Conservation (phyloP, 37 sponge, comb jelly and placozoan genomes). For the Haliclona indistincta region DNA sequence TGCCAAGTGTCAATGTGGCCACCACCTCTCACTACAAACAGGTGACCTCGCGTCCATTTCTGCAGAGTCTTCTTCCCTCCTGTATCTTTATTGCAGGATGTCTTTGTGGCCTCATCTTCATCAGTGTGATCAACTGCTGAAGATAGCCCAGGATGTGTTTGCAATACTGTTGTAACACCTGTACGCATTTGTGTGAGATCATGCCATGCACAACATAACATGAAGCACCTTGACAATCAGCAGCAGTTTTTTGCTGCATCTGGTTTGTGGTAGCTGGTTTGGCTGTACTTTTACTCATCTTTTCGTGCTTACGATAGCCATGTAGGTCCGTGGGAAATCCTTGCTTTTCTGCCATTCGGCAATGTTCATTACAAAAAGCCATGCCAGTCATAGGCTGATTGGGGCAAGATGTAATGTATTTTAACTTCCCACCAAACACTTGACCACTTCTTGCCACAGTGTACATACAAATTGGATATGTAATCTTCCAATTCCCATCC, state of each 20-base stretch:
- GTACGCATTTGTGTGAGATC: background rate
- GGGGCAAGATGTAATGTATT: slow-evolving; percentile 14
- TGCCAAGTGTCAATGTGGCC: slow-evolving; percentile 40
- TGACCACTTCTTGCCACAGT: background rate
- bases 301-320: slow-evolving; percentile 15
- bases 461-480: slow-evolving; percentile 28
- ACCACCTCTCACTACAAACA: slow-evolving; percentile 23
- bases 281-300: background rate
- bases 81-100: slow-evolving; percentile 27
- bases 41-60: slow-evolving; percentile 16
- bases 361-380: slow-evolving; percentile 20
- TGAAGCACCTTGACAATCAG: slow-evolving; percentile 11
- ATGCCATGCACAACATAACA: background rate
- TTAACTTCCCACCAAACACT: slow-evolving; percentile 2
- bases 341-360: background rate
- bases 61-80: slow-evolving; percentile 2
- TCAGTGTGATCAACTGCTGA: slow-evolving; percentile 1
- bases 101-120: background rate
- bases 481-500: slow-evolving; percentile 23
- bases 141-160: background rate
- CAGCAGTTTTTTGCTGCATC: slow-evolving; percentile 5
- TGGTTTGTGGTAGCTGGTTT: background rate
- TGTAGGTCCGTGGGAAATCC: slow-evolving; percentile 18
- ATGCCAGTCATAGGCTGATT: slow-evolving; percentile 6
- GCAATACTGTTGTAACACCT: background rate